A percentile compares a stretch with the other conserved stretches of the same genome.
phyloP scores from a whole-genome alignment of 2,113 vertebrate species.

The Dendropsophus ebraccatus region DNA sequence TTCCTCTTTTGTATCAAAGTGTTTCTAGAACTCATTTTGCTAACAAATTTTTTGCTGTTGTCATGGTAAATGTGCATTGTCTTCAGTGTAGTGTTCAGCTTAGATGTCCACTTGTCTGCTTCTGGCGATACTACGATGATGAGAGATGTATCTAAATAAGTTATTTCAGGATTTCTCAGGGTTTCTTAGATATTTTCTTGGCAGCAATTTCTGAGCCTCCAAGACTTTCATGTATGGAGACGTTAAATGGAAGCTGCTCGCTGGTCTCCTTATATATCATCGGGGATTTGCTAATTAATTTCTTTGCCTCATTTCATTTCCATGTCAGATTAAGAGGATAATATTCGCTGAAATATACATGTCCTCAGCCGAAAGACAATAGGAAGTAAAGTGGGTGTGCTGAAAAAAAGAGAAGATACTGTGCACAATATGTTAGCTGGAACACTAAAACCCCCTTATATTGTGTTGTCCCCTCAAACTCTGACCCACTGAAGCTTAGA shows the following conservation, averaged over 20 bases:
- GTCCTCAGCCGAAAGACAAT: not conserved
- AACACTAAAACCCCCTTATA: too few species aligned
- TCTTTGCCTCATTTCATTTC: slow-evolving; percentile 25
- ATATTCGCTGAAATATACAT: not conserved
- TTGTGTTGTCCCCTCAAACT: too few species aligned
- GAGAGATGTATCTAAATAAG: slow-evolving; percentile 7
- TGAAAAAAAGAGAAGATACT: too few species aligned
- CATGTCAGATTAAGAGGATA: not conserved
- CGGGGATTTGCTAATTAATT: slow-evolving; percentile 37
- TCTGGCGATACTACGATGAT: not conserved
- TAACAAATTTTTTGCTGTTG: slow-evolving; percentile 1
- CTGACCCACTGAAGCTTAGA: too few species aligned
- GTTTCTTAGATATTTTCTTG: not conserved
- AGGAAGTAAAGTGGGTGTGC: not conserved
- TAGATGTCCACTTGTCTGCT: slow-evolving; percentile 21
- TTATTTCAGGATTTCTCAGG: not conserved
- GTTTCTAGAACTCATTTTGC: not conserved
- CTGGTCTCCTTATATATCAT: slow-evolving; percentile 2
- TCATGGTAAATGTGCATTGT: slow-evolving; percentile 16
- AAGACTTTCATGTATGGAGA: slow-evolving; percentile 15
- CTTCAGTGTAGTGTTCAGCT: not conserved
- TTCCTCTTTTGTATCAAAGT: not conserved
- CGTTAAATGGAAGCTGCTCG: not conserved
- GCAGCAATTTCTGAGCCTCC: not conserved
- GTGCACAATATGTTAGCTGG: too few species aligned